These are phyloP conservation scores for Nemapogon koenigi DNA, from an alignment of 2,888 invertebrate species.

Conservation along the genomic window DNA sequence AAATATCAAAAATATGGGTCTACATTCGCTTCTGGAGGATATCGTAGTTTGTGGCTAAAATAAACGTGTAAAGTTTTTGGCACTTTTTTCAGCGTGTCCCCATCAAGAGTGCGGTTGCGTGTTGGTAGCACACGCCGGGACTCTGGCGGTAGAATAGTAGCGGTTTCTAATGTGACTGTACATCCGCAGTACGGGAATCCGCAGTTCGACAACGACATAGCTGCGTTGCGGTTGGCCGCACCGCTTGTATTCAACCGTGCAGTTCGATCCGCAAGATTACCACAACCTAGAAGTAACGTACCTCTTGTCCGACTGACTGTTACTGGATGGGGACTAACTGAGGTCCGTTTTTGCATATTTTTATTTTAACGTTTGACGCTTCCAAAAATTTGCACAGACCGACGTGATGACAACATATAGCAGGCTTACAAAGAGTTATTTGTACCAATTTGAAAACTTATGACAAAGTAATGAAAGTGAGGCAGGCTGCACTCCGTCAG, in stretches of 20 bases:
- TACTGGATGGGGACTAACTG: slow-evolving; percentile 56
- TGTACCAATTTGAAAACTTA: no score
- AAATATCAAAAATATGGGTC: no score
- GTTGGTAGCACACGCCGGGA: slow-evolving; percentile 53
- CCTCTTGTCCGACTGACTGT: slow-evolving; percentile 49
- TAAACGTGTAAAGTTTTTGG: no score
- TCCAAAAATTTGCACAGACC: no score
- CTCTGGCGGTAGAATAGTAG: slow-evolving; percentile 46
- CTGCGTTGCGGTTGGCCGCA: slow-evolving; percentile 35
- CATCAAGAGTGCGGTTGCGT: slow-evolving; percentile 36
- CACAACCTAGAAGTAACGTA: slow-evolving; percentile 33
- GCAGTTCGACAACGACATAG: slow-evolving; percentile 52
- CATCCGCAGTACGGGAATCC: slow-evolving; percentile 47
- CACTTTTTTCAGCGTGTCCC: slow-evolving; percentile 27
- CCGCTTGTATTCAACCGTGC: slow-evolving; percentile 34
- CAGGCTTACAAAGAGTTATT: no score
- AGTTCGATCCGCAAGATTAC: slow-evolving; percentile 39
- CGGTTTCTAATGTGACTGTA: slow-evolving; percentile 39
- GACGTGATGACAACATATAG: no score
- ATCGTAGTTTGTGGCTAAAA: no score
- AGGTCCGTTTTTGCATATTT: no score
- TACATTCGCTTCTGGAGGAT: no score
- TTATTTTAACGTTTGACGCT: no score
- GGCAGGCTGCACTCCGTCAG: no score
- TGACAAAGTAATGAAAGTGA: no score